These are phyloP conservation scores for Ernsta delagoae DNA, from an alignment of 2,888 invertebrate species.

Conservation along the genomic window DNA sequence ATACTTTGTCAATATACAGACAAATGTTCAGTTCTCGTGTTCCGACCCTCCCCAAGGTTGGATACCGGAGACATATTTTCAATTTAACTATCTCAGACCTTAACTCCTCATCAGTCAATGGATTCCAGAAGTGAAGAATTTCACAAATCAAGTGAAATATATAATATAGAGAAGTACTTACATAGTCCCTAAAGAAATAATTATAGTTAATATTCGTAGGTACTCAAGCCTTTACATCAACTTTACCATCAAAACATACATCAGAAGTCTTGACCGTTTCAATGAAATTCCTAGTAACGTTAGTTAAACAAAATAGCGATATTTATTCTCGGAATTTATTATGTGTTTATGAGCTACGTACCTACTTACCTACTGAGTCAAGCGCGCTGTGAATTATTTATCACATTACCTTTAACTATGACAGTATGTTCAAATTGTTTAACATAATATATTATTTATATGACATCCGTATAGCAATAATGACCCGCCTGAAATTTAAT, in stretches of 20 bases:
- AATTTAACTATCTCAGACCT: too few relatives aligned
- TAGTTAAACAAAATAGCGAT: constrained; percentile 7
- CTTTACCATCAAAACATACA: background rate
- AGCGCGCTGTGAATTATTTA: background rate
- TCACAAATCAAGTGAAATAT: too few relatives aligned
- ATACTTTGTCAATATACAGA: background rate
- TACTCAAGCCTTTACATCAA: too few relatives aligned
- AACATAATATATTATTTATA: background rate
- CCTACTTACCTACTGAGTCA: background rate
- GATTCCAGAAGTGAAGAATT: too few relatives aligned
- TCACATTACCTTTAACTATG: background rate
- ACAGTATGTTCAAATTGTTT: background rate
- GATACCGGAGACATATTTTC: too few relatives aligned
- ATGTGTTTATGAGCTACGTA: constrained; percentile 6
- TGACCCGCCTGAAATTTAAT: too few relatives aligned
- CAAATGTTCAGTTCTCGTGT: too few relatives aligned
- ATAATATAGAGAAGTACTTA: too few relatives aligned
- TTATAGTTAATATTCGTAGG: too few relatives aligned
- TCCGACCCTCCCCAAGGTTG: too few relatives aligned
- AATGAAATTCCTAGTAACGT: background rate
- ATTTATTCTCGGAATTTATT: constrained; percentile 8
- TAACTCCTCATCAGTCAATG: too few relatives aligned
- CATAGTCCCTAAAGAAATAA: too few relatives aligned
- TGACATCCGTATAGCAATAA: background rate
- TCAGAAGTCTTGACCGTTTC: background rate